Evolutionary conservation across 2,888 invertebrate species (phyloP), one percentile per base, ranked within the genome.

Genomic region (Pachymerium ferrugineum): DNA sequence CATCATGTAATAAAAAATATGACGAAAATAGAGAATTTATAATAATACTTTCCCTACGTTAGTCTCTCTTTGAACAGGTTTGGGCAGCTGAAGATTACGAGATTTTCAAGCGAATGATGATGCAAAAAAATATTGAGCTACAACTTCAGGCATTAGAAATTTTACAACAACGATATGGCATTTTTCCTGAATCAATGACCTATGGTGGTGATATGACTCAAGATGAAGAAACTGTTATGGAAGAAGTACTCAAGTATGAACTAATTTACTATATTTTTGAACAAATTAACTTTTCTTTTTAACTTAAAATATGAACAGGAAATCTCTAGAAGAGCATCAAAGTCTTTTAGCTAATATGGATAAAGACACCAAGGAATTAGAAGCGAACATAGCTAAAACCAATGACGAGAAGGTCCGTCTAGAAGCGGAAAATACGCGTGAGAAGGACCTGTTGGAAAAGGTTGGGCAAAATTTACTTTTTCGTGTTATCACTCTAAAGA

Each of bases 71-170:
- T 79, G 89, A 90, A 78, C 89, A 92, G 86, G 92, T 96, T 75
- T 92, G 94, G 92, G 94, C 96, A 0, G 94, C 94, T 0, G 94
- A 95, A 80, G 94, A 96, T 82, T 92, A 90, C 79, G 88, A 90
- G 77, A 90, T 94, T 83, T 96, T 96, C 81, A 90, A 90, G 74
- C 88, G 91, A 76, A 91, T 96, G 89, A 96, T 96, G 96, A 91
- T 90, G 6, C 92, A 94, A 81, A 90, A 93, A 79, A 96, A 96
- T 82, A 88, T 95, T 28, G 94, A 95, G 80, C 85, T 96, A 35
- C 96, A 96, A 81, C 83, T 96, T 76, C 90, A 96, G 86, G 93
- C 93, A 0, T 82, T 94, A 77, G 93, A 93, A 82, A 84, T 93
- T 79, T 90, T 94, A 73, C 92, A 93, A 80, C 87, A 89, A 79